Evolutionary conservation across 1,140 invertebrate species (phyloP), one percentile per base, ranked within the genome.

Genomic region (Trypoxylus dichotomus): DNA sequence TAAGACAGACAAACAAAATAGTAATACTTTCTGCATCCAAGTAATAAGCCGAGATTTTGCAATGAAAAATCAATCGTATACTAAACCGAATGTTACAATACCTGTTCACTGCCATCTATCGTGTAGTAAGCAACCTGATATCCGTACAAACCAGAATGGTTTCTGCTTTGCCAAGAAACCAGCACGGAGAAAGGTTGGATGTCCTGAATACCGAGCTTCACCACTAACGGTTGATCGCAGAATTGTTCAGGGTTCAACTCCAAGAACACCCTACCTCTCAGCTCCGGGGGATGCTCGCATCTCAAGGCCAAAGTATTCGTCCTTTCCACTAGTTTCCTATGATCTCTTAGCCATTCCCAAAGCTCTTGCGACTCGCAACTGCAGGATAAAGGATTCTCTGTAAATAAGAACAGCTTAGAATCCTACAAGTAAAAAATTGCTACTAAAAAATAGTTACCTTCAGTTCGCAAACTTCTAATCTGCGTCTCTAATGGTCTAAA

Each of bases 291-390:
- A 80, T 94, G 90, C 83, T 94, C 92, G 85, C 95, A 96, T 76
- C 91, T 90, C 63, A 95, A 88, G 80, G 90, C 89, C 84, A 72
- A 86, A 83, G 78, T 88, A 86, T 79, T 78, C 1, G 80, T 78
- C n/a, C 79, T 77, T 29, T 91, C 87, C 7, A 93, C 89, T 79
- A 91, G 84, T 83, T 94, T 94, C 79, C 93, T 91, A 87, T 96
- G 95, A 86, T 96, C 94, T 81, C 92, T 89, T 80, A 96, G 89
- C 95, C 95, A 96, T 87, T 93, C 92, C 94, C 95, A 96, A 13
- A 95, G 87, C 81, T 95, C 93, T 87, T 95, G 93, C 41, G 94
- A 91, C 80, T 95, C 93, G 85, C 95, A 96, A 80, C 91, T 92
- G 84, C 94, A 96, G 76, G 92, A 90, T 77, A 95, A 86, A 42